phyloP scores from a whole-genome alignment of 2,797 vertebrate genomes.

The Spinibarbus caldwelli region DNA sequence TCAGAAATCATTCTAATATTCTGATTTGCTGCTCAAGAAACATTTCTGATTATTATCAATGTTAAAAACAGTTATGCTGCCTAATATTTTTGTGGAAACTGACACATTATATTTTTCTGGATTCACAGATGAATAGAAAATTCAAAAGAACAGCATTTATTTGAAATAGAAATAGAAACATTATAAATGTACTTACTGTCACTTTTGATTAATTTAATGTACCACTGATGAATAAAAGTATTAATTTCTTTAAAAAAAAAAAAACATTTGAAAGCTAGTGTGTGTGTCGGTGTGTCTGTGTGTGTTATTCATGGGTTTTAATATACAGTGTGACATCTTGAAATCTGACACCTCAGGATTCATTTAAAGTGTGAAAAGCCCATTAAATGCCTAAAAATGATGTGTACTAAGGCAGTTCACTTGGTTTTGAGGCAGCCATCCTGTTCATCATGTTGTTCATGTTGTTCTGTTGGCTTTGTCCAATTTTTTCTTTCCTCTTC shows the following conservation, averaged over 20 bases:
- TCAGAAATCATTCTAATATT: neutral
- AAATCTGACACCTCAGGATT: neutral
- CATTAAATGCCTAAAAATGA: neutral
- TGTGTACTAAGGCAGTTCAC: neutral
- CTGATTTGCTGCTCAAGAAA: too few species aligned
- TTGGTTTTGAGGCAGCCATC: neutral
- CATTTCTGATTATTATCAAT: too few species aligned
- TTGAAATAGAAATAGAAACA: too few species aligned
- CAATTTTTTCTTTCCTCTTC: neutral
- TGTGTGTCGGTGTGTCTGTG: too few species aligned
- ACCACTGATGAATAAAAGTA: neutral
- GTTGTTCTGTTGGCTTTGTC: neutral
- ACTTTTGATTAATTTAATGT: neutral
- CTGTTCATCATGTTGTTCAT: neutral
- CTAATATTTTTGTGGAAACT: too few species aligned
- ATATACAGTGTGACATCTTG: neutral
- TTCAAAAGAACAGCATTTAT: too few species aligned
- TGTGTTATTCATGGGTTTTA: neutral
- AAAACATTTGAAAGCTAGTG: too few species aligned
- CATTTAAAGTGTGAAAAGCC: neutral
- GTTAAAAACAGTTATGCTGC: too few species aligned
- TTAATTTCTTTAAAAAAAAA: too few species aligned
- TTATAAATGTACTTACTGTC: too few species aligned
- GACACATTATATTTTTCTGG: too few species aligned
- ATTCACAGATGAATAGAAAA: too few species aligned